Evolutionary conservation across 2,113 vertebrate species (phyloP), one percentile per base, ranked within the genome.

Genomic region (Tragulus kanchil): DNA sequence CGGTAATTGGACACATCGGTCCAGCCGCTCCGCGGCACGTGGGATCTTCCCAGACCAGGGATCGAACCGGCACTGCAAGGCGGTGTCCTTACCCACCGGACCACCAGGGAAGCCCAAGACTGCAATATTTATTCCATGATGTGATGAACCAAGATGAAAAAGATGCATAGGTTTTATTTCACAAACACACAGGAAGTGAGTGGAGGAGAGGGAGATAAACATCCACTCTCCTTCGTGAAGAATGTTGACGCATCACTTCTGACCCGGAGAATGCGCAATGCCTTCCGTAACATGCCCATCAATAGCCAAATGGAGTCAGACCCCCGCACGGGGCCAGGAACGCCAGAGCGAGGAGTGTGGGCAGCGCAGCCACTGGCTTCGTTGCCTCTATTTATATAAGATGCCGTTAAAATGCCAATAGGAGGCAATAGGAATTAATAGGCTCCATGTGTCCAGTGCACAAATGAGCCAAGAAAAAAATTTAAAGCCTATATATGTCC

Each of bases 81-180:
- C 36, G 36, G 36, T 36, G 36, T 36, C 36, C 36, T 36, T 36
- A 36, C 36, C 36, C 36, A 36, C 36, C 36, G 36, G 36, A 36
- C 36, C 36, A 36, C 36, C 36, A 36, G 36, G 36, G 36, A 36
- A 36, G 36, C 36, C 36, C 36, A 97, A 97, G 59, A 82, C 77
- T 81, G 25, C 15, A 94, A 36, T 97, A 96, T 87, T 94, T 95
- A 97, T 59, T 89, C 59, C 92, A 69, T 85, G 12, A 25, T 96
- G 87, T 75, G 94, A 85, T 0, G 6, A 97, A 97, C 78, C 95
- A 90, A 97, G 95, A 97, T 90, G 79, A 98, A 96, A 61, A 77
- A 97, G 69, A 95, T 82, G 95, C 85, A 93, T 96, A 91, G 36
- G 52, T 87, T 93, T 94, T 96, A 79, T 77, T 92, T 83, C 77